A percentile compares a stretch with the other conserved stretches of the same genome.
Evolutionary conservation across 2,113 vertebrate species (phyloP).

Genomic region (Sylvia atricapilla): DNA sequence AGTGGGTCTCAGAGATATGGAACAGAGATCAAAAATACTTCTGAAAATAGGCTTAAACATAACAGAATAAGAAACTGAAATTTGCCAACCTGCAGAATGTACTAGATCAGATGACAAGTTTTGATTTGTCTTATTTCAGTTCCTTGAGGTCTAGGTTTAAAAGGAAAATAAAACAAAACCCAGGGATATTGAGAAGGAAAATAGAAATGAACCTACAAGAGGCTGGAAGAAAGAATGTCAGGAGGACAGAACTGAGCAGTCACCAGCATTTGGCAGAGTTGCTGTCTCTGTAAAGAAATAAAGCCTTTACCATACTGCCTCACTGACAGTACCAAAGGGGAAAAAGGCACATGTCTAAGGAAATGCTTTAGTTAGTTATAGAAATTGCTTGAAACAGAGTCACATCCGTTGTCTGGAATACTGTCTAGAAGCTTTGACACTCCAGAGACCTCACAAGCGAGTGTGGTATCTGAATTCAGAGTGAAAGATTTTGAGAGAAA

Average conservation of each 20-base stretch:
- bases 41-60: not conserved
- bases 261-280: not conserved
- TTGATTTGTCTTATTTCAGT: not conserved
- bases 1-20: not conserved
- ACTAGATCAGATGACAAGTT: not conserved
- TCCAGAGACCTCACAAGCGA: not conserved
- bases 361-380: not conserved
- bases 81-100: not conserved
- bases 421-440: not conserved
- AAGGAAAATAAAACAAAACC: not conserved
- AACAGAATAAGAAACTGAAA: conserved; percentile 7
- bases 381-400: not conserved
- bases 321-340: not conserved
- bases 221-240: not conserved
- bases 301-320: not conserved
- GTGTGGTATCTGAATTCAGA: not conserved
- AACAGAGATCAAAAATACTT: not conserved
- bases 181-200: not conserved
- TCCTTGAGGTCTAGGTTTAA: not conserved
- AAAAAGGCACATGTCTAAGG: not conserved
- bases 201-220: not conserved
- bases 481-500: not conserved
- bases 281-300: not conserved
- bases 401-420: not conserved
- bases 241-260: not conserved